phyloP scores from a whole-genome alignment of 1,140 invertebrate species.

The Dinothrombium tinctorium region DNA sequence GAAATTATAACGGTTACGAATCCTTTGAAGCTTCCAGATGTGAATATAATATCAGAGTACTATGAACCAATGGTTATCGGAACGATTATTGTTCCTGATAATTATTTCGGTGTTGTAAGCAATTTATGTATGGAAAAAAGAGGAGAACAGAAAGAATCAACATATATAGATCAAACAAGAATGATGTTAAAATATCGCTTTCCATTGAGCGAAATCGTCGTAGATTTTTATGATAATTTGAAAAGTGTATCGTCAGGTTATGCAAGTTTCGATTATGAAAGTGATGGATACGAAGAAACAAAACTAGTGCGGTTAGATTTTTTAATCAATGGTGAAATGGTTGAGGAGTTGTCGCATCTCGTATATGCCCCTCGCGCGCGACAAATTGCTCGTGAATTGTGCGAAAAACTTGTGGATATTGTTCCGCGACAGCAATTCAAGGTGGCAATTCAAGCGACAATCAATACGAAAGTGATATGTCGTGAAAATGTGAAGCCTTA shows the following conservation, averaged over 20 bases:
- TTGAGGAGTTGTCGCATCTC: conserved; percentile 70
- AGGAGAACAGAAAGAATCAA: conserved; percentile 43
- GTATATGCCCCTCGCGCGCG: conserved; percentile 43
- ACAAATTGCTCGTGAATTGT: conserved; percentile 40
- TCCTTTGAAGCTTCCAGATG: conserved; percentile 47
- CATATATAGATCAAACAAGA: conserved; percentile 53
- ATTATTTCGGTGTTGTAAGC: conserved; percentile 22
- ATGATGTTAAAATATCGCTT: conserved; percentile 56
- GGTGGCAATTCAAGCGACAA: conserved; percentile 64
- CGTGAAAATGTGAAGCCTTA: conserved; percentile 64
- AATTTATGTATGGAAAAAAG: conserved; percentile 36
- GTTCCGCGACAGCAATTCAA: conserved; percentile 66
- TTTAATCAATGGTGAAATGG: conserved; percentile 45
- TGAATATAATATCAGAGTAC: conserved; percentile 38
- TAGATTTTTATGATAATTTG: conserved; percentile 80
- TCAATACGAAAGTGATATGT: conserved; percentile 55
- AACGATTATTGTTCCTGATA: conserved; percentile 63
- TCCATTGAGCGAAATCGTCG: conserved; percentile 72
- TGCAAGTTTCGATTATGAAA: conserved; percentile 94
- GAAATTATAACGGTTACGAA: conserved; percentile 53
- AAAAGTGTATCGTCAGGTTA: conserved; percentile 77
- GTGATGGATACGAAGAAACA: conserved; percentile 49
- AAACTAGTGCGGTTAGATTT: conserved; percentile 49
- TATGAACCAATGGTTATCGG: conserved; percentile 68
- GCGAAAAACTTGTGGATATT: conserved; percentile 51